Base-by-base conservation (phyloP, 2,797 vertebrate species). In the Arctocebus calabarensis region DNA sequence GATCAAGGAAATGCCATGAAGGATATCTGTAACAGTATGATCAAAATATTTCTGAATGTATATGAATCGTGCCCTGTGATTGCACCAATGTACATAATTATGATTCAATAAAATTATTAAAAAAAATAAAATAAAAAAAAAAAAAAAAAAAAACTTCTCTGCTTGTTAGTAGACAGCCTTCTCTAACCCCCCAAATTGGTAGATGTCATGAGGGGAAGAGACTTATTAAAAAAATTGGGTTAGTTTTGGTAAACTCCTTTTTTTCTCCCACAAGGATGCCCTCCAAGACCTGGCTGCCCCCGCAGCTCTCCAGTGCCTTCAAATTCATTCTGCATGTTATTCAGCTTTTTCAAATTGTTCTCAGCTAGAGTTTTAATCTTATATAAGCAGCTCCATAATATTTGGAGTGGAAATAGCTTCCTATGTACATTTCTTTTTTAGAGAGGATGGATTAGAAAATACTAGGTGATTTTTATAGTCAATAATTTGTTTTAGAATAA, bases 401-500 rank as follows among this genome's bases (percentile, higher is more conserved):
- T 83, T 90, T 94, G 55, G 27, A 55, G 37, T 88, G 3, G 62
- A 68, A 88, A 52, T 94, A 88, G 74, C 16, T 92, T 81, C 14
- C 4, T 93, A 16, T 45, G 1, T 25, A 61, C 71, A 62, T 88
- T 75, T 90, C 82, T 29, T 68, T 68, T 93, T 73, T 70, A 13
- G 10, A 89, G 61, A 85, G 68, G 7, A 91, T 89, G 13, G 5
- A 37, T 79, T 34, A 84, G 23, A 19, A 9, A 94, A 75, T 88
- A 59, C 66, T 91, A 43, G 55, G 9, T 77, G 34, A 84, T 62
- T 52, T 88, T 92, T 81, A n/a, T 16, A 81, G n/a, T 52, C 87
- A 91, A 92, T 19, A 71, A 25, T 89, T 73, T 68, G 11, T 75
- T 71, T 91, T 74, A 27, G 92, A 73, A 68, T 84, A 93, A 70